Conservation (phyloP, 2,888 invertebrate genomes). For the Drosophila anomelani region DNA sequence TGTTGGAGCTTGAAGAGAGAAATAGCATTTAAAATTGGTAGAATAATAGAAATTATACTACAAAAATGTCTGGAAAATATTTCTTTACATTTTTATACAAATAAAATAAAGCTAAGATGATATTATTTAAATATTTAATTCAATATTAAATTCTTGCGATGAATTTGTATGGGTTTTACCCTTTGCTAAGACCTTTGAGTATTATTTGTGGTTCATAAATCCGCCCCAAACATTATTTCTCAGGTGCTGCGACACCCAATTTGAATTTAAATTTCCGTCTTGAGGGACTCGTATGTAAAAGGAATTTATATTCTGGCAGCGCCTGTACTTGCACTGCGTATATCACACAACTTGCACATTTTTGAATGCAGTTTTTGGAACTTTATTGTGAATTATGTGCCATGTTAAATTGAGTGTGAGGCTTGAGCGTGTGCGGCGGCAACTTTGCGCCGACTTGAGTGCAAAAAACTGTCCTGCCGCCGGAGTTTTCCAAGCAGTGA, state of each 20-base stretch:
- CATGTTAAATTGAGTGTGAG: conserved; percentile 67
- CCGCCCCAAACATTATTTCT: conserved; percentile 14
- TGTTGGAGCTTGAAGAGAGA: not conserved
- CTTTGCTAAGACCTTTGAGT: not conserved
- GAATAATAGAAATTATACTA: no score
- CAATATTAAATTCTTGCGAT: not conserved
- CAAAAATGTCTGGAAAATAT: not conserved
- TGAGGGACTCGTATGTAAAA: conserved; percentile 8
- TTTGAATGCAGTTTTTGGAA: conserved; percentile 61
- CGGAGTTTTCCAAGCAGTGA: conserved; percentile 16
- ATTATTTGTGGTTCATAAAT: conserved; percentile 13
- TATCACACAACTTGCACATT: conserved; percentile 27
- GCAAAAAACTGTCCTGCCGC: conserved; percentile 48
- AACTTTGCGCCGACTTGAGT: conserved; percentile 52
- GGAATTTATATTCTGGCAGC: conserved; percentile 27
- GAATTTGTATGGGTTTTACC: not conserved
- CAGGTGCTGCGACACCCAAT: conserved; percentile 34
- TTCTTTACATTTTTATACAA: not conserved
- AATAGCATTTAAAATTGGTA: not conserved
- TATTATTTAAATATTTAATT: not conserved
- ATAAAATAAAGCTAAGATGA: not conserved
- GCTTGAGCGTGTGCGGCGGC: conserved; percentile 42
- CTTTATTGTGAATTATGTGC: conserved; percentile 54
- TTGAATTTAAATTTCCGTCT: conserved; percentile 39
- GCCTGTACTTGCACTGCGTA: conserved; percentile 21